A percentile compares a stretch with the other conserved stretches of the same genome.
phyloP scores from a whole-genome alignment of 2,113 vertebrate genomes.

The Felis chaus region DNA sequence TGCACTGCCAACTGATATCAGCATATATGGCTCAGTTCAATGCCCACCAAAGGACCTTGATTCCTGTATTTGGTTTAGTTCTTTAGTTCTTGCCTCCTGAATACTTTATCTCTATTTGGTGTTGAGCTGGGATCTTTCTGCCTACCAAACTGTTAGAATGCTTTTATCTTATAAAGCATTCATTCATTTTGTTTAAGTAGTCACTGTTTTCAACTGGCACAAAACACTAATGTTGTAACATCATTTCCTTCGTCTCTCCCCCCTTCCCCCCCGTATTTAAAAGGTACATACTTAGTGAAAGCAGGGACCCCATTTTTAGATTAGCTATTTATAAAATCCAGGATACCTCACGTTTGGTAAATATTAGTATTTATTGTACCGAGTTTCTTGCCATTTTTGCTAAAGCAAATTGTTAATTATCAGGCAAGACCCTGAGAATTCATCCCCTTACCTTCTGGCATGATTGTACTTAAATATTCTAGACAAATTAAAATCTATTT shows the following conservation, averaged over 20 bases:
- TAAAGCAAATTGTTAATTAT: conserved; percentile 44
- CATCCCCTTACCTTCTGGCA: conserved; percentile 2
- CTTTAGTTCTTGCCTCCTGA: not conserved
- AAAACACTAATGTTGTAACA: not conserved
- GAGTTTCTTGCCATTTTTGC: not conserved
- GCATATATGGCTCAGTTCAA: not conserved
- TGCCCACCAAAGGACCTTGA: not conserved
- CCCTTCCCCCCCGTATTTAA: not conserved
- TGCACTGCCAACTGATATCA: not conserved
- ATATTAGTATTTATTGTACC: not conserved
- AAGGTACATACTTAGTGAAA: not conserved
- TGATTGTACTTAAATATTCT: conserved; percentile 11
- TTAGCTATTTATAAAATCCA: not conserved
- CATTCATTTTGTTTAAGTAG: not conserved
- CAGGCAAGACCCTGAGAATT: conserved; percentile 22
- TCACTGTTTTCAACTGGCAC: not conserved
- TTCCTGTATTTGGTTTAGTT: not conserved
- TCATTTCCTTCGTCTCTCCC: not conserved
- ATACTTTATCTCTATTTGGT: not conserved
- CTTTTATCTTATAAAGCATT: not conserved
- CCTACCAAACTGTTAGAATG: not conserved
- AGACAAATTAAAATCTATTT: conserved; percentile 46
- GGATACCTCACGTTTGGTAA: not conserved
- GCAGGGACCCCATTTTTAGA: not conserved
- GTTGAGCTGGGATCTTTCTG: not conserved